These are phyloP conservation scores for Melipona bicolor DNA, from an alignment of 2,888 invertebrate species.

Conservation along the genomic window DNA sequence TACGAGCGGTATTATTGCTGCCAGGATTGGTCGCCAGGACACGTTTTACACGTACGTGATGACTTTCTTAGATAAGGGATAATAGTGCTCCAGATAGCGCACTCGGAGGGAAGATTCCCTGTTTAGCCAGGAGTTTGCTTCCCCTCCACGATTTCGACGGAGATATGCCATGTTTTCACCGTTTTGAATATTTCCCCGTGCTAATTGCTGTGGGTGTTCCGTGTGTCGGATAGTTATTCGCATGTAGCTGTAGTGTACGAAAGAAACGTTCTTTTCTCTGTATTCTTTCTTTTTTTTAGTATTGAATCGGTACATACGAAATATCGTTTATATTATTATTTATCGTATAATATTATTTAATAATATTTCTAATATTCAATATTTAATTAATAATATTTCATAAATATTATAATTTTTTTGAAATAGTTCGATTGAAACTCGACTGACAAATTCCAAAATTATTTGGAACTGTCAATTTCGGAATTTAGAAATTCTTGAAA, in stretches of 20 bases:
- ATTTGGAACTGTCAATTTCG: too few species aligned
- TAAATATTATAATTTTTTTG: too few species aligned
- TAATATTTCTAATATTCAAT: too few species aligned
- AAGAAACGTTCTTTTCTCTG: too few species aligned
- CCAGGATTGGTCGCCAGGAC: slow-evolving; percentile 32
- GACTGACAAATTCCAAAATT: too few species aligned
- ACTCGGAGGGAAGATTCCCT: background rate
- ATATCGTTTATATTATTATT: too few species aligned
- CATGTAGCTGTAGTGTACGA: rapidly evolving
- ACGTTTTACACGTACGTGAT: slow-evolving; percentile 34
- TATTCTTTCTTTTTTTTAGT: too few species aligned
- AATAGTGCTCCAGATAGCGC: slow-evolving; percentile 7
- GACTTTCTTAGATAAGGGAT: slow-evolving; percentile 2
- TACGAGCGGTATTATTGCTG: slow-evolving; percentile 31
- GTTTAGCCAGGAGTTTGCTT: background rate
- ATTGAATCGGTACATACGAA: too few species aligned
- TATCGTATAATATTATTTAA: too few species aligned
- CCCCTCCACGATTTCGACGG: background rate
- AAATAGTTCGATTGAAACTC: too few species aligned
- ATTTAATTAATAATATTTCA: too few species aligned
- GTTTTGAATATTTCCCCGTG: background rate
- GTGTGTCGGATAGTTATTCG: background rate
- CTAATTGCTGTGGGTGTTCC: background rate
- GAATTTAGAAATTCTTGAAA: too few species aligned
- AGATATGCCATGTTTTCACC: background rate